A percentile compares a stretch with the other conserved stretches of the same genome.
Conservation (phyloP, 2,888 invertebrate species). For the Spodoptera littoralis region DNA sequence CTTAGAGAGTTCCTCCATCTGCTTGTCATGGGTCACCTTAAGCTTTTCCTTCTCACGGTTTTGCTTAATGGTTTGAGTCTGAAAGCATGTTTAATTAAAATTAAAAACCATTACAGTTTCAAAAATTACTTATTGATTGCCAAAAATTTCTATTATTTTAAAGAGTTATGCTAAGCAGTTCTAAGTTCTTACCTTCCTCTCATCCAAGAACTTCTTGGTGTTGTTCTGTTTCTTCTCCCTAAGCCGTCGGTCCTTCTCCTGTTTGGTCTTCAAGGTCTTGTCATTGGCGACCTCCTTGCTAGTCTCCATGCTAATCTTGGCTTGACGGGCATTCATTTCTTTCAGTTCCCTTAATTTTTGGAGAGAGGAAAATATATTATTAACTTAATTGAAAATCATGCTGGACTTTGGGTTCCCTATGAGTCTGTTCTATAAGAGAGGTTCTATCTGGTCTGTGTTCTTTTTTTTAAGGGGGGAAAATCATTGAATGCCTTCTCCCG, state of each 20-base stretch:
- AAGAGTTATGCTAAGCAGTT: no score
- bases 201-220: slow-evolving; percentile 99
- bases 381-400: no score
- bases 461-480: no score
- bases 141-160: no score
- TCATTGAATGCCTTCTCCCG: no score
- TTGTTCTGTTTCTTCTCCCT: slow-evolving; percentile 99
- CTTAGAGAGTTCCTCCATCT: slow-evolving; percentile 95
- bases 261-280: slow-evolving; percentile 98
- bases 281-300: slow-evolving; percentile 98
- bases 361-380: background rate
- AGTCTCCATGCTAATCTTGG: slow-evolving; percentile 98
- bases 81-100: slow-evolving; percentile 48
- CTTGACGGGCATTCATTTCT: slow-evolving; percentile 97
- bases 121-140: no score
- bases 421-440: no score
- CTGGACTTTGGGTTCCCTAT: no score
- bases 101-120: no score
- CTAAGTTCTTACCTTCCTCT: slow-evolving; percentile 90
- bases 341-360: slow-evolving; percentile 93
- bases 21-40: slow-evolving; percentile 97
- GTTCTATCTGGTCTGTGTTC: no score
- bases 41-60: slow-evolving; percentile 97
- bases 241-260: slow-evolving; percentile 97
- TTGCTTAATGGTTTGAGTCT: slow-evolving; percentile 95